These are phyloP conservation scores for Aphis craccivora DNA, from an alignment of 1,140 invertebrate genomes.

Conservation along the genomic window DNA sequence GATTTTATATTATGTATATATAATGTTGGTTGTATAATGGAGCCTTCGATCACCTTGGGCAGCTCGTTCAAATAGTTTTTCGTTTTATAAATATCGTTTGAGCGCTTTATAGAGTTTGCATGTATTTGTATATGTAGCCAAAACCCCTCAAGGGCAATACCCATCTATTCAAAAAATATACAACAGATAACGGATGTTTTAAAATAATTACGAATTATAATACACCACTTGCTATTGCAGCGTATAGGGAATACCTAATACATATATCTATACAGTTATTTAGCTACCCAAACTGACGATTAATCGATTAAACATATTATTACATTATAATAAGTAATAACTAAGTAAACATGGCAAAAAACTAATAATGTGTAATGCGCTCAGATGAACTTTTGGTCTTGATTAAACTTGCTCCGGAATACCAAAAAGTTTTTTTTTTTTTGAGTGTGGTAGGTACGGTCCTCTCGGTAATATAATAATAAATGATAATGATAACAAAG, in stretches of 20 bases:
- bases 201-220: conserved; percentile 10
- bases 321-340: not conserved
- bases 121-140: not conserved
- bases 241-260: not conserved
- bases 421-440: not conserved
- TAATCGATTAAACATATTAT: not conserved
- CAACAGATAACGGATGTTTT: conserved; percentile 10
- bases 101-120: not conserved
- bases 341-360: not conserved
- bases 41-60: conserved; percentile 4
- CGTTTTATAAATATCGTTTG: not conserved
- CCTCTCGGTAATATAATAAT: no score
- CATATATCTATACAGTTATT: not conserved
- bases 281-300: not conserved
- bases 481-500: no score
- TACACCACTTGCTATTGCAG: not conserved
- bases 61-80: conserved; percentile 1
- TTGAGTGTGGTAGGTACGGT: no score
- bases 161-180: conserved; percentile 2
- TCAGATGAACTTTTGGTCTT: not conserved
- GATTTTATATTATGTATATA: not conserved
- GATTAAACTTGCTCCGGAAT: not conserved
- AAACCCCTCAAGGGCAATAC: conserved; percentile 5
- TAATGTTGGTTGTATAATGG: not conserved
- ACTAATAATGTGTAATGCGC: not conserved